Percentiles rank a stretch among this genome's conserved stretches.
These are phyloP conservation scores for Rhea pennata DNA, from an alignment of 2,113 vertebrate species.

Conservation along the genomic window DNA sequence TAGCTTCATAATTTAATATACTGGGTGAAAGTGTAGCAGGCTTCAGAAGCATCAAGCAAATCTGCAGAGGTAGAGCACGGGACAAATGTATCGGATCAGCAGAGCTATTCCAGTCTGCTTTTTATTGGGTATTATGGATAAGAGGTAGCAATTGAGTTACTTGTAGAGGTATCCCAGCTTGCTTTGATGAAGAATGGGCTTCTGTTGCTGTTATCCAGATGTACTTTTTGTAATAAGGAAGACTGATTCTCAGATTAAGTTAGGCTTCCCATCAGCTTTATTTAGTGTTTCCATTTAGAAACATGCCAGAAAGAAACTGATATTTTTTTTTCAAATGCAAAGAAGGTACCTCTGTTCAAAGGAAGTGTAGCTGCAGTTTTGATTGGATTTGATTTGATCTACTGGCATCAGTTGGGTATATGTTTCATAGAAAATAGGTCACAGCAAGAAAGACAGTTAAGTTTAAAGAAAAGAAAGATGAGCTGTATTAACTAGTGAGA, in stretches of 20 bases:
- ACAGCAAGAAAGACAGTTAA: slow-evolving; percentile 14
- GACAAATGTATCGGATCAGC: neutral
- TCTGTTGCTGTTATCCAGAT: neutral
- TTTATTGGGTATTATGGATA: neutral
- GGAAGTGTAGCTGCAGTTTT: neutral
- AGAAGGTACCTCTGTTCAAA: neutral
- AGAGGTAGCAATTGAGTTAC: neutral
- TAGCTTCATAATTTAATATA: neutral
- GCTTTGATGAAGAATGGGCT: neutral
- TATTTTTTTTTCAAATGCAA: neutral
- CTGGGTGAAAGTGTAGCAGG: neutral
- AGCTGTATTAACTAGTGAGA: neutral
- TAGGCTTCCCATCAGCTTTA: neutral
- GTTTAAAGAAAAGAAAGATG: slow-evolving; percentile 11
- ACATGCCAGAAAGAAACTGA: neutral
- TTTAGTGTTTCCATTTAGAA: neutral
- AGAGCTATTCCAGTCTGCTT: neutral
- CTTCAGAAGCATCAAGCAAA: neutral
- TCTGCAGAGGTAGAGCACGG: neutral
- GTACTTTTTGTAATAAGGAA: neutral
- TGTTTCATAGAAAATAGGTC: slow-evolving; percentile 49
- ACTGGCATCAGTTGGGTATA: neutral
- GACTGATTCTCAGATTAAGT: neutral
- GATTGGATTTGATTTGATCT: slow-evolving; percentile 27
- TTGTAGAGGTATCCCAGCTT: neutral